Evolutionary conservation across 2,888 invertebrate species (phyloP), one percentile per base, ranked within the genome.

Genomic region (Phytoseiulus persimilis): DNA sequence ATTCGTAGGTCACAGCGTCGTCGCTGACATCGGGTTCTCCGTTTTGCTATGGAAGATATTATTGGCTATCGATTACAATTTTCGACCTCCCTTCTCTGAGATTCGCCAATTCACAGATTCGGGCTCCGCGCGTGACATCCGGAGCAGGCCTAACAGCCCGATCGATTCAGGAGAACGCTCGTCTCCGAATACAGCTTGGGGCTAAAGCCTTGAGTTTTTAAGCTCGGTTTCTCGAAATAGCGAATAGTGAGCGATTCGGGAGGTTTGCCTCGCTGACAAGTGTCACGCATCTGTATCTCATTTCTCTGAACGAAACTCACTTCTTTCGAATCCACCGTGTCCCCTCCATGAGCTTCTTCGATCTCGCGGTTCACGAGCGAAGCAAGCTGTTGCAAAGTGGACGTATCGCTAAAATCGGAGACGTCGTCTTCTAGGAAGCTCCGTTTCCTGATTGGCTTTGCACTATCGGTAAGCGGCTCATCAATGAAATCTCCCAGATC

Each of bases 11-110:
- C 9, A 31, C 45, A 23, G 90, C 90, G 83, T 91, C 91, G 32
- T 91, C 91, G 14, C 90, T 91, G 31, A 90, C 90, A 31, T 90
- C 91, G 32, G 83, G 33, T 0, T 90, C 90, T 45, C 90, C 90
- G 14, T 89, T 65, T 28, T 65, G 65, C 65, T 65, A 23, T 46
- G 9, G 46, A 11, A 46, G 46, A 46, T 11, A 14, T 11, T 46
- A 11, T 46, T 14, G 46, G 46, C 46, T 6, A 46, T 46, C 46
- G 46, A 46, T 46, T 6, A 46, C 46, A 11, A 14, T 11, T 11
- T 46, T 14, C 46, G 14, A 46, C 46, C 9, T 6, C 46, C n/a
- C n/a, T n/a, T n/a, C n/a, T n/a, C n/a, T n/a, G n/a, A n/a, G n/a
- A 39, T 9, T 39, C 39, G 39, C 39, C 39, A 3, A 39, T 39